A percentile compares a stretch with the other conserved stretches of the same genome.
Evolutionary conservation across 2,797 vertebrate species (phyloP).

Genomic region (Lepus oiostolus): DNA sequence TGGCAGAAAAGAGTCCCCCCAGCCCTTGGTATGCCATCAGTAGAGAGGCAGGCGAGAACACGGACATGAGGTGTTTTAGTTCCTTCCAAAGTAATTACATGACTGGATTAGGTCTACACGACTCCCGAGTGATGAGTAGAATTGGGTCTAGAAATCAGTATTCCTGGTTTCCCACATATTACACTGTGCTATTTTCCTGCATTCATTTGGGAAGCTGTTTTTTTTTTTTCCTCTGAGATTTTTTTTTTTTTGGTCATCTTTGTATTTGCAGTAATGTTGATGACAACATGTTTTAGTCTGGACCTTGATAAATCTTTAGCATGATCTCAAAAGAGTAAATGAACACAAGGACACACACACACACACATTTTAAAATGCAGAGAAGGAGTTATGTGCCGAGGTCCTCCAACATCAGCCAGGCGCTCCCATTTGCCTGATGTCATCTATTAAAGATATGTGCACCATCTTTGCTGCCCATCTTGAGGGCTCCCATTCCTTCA

Average conservation of each 20-base stretch:
- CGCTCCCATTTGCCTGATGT: slow-evolving; percentile 1
- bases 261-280: slow-evolving; percentile 18
- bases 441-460: not conserved
- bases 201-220: not conserved
- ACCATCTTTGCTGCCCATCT: not conserved
- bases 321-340: slow-evolving; percentile 39
- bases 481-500: not conserved
- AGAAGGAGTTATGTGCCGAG: not conserved
- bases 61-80: not conserved
- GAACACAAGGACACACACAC: not conserved
- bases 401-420: not conserved
- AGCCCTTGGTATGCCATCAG: not conserved
- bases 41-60: not conserved
- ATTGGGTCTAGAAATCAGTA: not conserved
- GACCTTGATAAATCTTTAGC: slow-evolving; percentile 39
- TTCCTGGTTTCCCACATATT: not conserved
- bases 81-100: not conserved
- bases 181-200: not conserved
- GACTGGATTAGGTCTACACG: not conserved
- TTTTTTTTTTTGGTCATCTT: not conserved
- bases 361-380: not conserved
- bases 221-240: not conserved
- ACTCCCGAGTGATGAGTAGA: not conserved
- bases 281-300: not conserved
- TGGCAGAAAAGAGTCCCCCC: too few relatives aligned